These are phyloP conservation scores for Pantherophis guttatus DNA, from an alignment of 2,113 vertebrate species.

Conservation along the genomic window DNA sequence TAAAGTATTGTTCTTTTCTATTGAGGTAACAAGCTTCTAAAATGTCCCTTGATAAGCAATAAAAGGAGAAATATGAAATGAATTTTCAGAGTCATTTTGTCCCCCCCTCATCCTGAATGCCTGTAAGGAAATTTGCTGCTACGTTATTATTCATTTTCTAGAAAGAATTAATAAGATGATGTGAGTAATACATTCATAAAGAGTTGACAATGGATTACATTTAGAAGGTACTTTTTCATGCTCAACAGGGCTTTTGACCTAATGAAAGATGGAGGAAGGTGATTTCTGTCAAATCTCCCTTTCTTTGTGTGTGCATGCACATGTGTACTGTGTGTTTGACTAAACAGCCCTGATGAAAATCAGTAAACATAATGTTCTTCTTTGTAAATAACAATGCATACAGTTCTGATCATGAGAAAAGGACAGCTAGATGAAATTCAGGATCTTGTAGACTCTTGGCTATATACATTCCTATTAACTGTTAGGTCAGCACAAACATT, in stretches of 20 bases:
- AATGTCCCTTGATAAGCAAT: conserved; percentile 36
- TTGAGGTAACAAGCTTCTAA: conserved; percentile 46
- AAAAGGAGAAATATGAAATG: conserved; percentile 58
- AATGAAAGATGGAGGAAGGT: background rate
- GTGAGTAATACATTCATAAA: conserved; percentile 27
- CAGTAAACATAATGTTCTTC: background rate
- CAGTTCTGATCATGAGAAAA: background rate
- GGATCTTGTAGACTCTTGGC: background rate
- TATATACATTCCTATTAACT: background rate
- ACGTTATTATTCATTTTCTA: conserved; percentile 61
- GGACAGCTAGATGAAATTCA: background rate
- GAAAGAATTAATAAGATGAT: conserved; percentile 34
- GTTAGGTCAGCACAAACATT: background rate
- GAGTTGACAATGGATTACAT: conserved; percentile 36
- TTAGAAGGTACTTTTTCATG: conserved; percentile 15
- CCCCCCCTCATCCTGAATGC: conserved; percentile 25
- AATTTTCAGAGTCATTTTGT: conserved; percentile 61
- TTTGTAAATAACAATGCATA: background rate
- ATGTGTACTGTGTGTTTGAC: background rate
- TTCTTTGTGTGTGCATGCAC: background rate
- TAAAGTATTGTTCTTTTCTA: conserved; percentile 54
- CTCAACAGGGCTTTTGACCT: background rate
- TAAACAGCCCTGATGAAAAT: no score
- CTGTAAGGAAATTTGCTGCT: conserved; percentile 51
- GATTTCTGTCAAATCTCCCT: background rate